A percentile compares a stretch with the other conserved stretches of the same genome.
These are phyloP conservation scores for Macropodus opercularis DNA, from an alignment of 2,797 vertebrate species.

Conservation along the genomic window DNA sequence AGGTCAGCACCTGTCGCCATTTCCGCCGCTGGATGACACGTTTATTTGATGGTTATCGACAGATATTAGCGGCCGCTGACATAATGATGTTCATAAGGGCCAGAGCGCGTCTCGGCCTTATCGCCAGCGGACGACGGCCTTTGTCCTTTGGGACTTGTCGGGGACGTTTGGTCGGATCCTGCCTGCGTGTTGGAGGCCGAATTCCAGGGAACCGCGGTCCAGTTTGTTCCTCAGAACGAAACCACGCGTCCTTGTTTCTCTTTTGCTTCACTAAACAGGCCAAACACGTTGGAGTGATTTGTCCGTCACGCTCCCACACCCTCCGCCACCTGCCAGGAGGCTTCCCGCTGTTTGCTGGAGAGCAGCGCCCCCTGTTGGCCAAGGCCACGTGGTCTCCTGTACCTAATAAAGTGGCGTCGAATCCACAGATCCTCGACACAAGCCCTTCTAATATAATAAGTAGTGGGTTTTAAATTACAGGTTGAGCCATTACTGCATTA, in stretches of 20 bases:
- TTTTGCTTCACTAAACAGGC: neutral
- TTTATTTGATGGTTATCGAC: no score
- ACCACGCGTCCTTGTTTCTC: neutral
- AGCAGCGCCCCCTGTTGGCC: slow-evolving; percentile 33
- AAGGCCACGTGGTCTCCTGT: neutral
- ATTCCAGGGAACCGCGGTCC: neutral
- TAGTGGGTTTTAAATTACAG: no score
- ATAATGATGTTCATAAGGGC: no score
- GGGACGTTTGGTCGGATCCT: no score
- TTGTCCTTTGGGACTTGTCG: neutral
- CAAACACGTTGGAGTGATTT: neutral
- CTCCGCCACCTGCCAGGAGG: neutral
- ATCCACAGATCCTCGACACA: no score
- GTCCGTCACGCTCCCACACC: slow-evolving; percentile 16
- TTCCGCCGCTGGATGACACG: slow-evolving; percentile 6
- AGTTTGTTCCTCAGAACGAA: neutral
- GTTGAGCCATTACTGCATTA: no score
- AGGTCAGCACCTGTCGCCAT: slow-evolving; percentile 38
- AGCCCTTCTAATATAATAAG: no score
- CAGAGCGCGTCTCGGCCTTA: no score
- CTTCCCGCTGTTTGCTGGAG: neutral
- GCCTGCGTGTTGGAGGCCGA: neutral
- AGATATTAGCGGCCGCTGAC: no score
- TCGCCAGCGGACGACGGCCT: no score
- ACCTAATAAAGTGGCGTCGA: no score